Evolutionary conservation across 2,113 vertebrate genomes (phyloP), one percentile per base, ranked within the genome.

Genomic region (Phycodurus eques): DNA sequence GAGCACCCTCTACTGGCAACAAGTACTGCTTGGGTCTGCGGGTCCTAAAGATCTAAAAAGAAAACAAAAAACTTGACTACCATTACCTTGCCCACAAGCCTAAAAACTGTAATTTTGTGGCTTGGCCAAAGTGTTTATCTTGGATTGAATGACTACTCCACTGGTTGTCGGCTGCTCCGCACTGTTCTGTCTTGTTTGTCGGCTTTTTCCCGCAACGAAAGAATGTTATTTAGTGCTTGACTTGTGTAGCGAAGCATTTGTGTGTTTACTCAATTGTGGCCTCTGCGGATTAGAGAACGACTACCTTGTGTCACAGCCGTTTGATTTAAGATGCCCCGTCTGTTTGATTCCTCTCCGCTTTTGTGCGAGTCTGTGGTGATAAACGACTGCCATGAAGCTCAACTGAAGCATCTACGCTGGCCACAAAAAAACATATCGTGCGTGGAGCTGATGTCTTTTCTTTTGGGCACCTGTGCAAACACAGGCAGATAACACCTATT

Each of bases 21-120:
- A 33, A n/a, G 42, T 42, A 9, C 31, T 33, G 6, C 46, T 64
- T 70, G n/a, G 73, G 43, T 80, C 74, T 90, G 91, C 79, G 92
- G 91, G 90, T 88, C 76, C 74, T 62, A 46, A 73, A 79, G 80
- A 80, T 90, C 90, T 86, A 14, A 0, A 15, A 15, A 5, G 4
- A 15, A 90, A 88, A 91, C 90, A 81, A 83, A 47, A 44, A 4
- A 11, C 6, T 7, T 88, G 80, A 69, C 82, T 89, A 83, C 83
- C 88, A 88, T 90, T 92, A 82, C 76, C 76, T 56, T 51, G 43
- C 72, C 92, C 92, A 88, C 90, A 92, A 42, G 81, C 86, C 81
- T 78, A 87, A 83, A 88, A 83, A 83, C 88, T 92, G 68, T 92
- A 90, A 92, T 93, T 92, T 90, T 61, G 92, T 80, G 92, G 92